Base-by-base conservation (phyloP, 2,888 invertebrate species). In the Noctua fimbriata region DNA sequence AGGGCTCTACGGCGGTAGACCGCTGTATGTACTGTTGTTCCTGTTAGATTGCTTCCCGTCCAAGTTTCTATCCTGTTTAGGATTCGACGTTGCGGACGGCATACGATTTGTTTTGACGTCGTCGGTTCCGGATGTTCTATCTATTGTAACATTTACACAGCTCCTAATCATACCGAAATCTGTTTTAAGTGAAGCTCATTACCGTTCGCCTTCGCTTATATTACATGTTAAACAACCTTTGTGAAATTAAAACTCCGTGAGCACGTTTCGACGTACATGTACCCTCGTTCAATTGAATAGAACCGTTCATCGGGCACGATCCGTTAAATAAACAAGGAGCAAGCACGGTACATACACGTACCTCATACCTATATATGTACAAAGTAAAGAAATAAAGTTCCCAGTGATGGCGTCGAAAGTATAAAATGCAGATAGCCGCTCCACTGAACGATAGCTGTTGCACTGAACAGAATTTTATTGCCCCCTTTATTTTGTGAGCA, bases 391-490 rank as follows among this genome's bases (percentile, higher is more conserved):
- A 93, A 93, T 91, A 94, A 93, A 94, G 91, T 91, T 90, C 89
- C 88, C 85, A 82, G 88, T 93, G 92, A 93, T 92, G 89, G 92
- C 92, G 90, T 89, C 90, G 92, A 93, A 92, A 93, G 93, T 94
- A 95, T 95, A 95, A 95, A 95, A 95, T 95, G 94, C 93, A 95
- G 94, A 95, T 95, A 92, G 92, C 92, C 92, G 93, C 92, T 92
- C 89, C 92, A 90, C 92, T 94, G 95, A 95, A 92, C 93, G 93
- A 93, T 94, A 90, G 93, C 90, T 92, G 93, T 93, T 92, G 92
- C 91, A 91, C 90, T 92, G 92, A 93, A 92, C 92, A 92, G 90
- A 92, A 92, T 93, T 95, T 94, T 95, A 95, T 94, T 94, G 92
- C 90, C 89, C 91, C 91, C 92, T 93, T 93, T 92, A 91, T 92